These are phyloP conservation scores for Sepioteuthis lessoniana DNA, from an alignment of 2,888 invertebrate species.

Conservation along the genomic window DNA sequence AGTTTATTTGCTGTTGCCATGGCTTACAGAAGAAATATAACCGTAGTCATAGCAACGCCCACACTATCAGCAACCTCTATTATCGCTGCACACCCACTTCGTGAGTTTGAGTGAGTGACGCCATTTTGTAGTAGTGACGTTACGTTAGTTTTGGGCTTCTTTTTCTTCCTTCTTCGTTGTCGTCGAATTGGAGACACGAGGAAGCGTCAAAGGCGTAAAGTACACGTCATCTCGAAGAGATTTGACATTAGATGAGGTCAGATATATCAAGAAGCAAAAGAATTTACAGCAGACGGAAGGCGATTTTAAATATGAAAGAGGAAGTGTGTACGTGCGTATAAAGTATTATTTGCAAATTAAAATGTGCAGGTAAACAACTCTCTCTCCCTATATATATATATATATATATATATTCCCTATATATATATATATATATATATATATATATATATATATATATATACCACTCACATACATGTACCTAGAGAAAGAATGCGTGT, in stretches of 20 bases:
- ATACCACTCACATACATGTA: too few relatives aligned
- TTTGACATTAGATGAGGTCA: constrained; percentile 13
- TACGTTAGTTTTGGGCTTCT: background rate
- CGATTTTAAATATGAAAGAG: background rate
- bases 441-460: too few relatives aligned
- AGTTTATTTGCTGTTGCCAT: background rate
- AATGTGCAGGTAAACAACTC: background rate
- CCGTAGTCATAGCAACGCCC: background rate
- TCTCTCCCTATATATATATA: background rate
- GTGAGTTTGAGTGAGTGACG: background rate
- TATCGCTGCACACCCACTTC: background rate
- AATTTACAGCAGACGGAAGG: background rate
- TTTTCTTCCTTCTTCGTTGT: background rate
- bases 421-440: too few relatives aligned
- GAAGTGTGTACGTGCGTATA: background rate
- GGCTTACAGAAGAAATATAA: background rate
- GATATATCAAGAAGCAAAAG: background rate
- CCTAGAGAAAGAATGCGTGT: too few relatives aligned
- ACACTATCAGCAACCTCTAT: background rate
- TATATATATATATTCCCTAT: too few relatives aligned
- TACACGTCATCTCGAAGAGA: constrained; percentile 1
- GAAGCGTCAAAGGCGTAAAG: background rate
- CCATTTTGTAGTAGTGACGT: background rate
- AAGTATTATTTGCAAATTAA: background rate
- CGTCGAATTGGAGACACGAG: constrained; percentile 11